Percentiles rank a stretch among this genome's conserved stretches.
phyloP scores from a whole-genome alignment of 53 echinoderm and acorn worm genomes.

The Astropecten irregularis region DNA sequence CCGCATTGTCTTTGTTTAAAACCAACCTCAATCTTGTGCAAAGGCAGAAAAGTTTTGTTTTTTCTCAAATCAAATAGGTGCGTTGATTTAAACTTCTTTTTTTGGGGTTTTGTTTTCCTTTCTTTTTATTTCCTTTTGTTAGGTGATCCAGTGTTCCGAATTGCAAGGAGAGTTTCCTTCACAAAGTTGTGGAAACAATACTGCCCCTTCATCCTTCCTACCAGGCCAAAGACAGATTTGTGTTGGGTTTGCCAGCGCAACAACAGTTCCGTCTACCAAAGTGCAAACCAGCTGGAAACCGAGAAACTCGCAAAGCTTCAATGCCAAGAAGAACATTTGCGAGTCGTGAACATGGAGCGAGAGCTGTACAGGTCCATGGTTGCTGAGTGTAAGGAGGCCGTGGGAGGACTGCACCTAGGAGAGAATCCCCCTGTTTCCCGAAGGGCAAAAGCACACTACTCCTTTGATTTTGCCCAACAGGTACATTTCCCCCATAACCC shows the following conservation, averaged over 20 bases:
- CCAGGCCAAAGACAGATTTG: constrained; percentile 37
- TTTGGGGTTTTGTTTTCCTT: too few species aligned
- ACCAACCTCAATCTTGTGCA: too few species aligned
- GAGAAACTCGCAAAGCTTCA: constrained; percentile 27
- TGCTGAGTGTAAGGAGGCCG: background rate
- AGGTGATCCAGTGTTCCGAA: background rate
- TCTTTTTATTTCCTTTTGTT: too few species aligned
- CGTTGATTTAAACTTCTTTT: too few species aligned
- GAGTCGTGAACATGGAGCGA: constrained; percentile 16
- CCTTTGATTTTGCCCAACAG: constrained; percentile 68
- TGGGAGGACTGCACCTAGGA: background rate
- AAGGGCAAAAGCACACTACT: constrained; percentile 33
- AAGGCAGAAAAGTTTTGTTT: too few species aligned
- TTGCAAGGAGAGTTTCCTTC: background rate
- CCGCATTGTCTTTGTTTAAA: too few species aligned
- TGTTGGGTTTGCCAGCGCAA: constrained; percentile 43
- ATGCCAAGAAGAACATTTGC: constrained; percentile 19
- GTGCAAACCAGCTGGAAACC: constrained; percentile 53
- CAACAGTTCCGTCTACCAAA: constrained; percentile 3
- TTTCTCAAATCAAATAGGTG: too few species aligned
- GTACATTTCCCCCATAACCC: constrained; percentile 47
- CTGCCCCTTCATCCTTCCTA: constrained; percentile 29
- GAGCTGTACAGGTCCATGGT: constrained; percentile 5
- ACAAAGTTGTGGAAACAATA: constrained; percentile 15
- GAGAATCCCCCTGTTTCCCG: background rate